These are phyloP conservation scores for Plebejus argus DNA, from an alignment of 2,888 invertebrate species.

Conservation along the genomic window DNA sequence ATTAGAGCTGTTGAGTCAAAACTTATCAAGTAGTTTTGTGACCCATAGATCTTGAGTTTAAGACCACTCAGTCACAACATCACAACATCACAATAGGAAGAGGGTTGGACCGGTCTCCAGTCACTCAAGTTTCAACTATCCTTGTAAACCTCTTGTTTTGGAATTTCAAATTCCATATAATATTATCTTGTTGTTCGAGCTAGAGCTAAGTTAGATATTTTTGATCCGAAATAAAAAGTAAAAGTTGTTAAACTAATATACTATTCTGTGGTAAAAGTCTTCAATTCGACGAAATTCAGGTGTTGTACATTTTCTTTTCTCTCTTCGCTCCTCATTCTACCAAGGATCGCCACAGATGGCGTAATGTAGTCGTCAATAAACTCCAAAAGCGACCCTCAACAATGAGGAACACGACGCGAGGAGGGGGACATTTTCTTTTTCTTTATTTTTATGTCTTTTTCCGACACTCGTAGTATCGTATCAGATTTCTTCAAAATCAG, in stretches of 20 bases:
- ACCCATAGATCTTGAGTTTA: not conserved
- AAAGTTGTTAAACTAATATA: no score
- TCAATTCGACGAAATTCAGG: not conserved
- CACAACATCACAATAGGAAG: not conserved
- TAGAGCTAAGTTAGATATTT: not conserved
- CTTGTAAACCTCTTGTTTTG: constrained; percentile 11
- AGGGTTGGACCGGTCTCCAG: not conserved
- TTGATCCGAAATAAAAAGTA: not conserved
- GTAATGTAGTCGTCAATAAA: no score
- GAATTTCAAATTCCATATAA: not conserved
- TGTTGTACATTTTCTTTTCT: no score
- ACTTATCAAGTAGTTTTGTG: not conserved
- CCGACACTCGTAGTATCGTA: no score
- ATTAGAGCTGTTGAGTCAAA: no score
- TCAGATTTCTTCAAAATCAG: no score
- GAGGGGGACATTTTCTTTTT: no score
- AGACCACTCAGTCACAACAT: not conserved
- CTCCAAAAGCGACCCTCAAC: no score
- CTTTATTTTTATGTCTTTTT: no score
- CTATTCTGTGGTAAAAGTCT: not conserved
- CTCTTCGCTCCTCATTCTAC: no score
- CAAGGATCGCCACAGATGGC: no score
- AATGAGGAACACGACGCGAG: no score
- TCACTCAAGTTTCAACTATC: not conserved
- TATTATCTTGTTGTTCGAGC: not conserved